Conservation (phyloP, 2,888 invertebrate genomes). For the Pelosia muscerda region DNA sequence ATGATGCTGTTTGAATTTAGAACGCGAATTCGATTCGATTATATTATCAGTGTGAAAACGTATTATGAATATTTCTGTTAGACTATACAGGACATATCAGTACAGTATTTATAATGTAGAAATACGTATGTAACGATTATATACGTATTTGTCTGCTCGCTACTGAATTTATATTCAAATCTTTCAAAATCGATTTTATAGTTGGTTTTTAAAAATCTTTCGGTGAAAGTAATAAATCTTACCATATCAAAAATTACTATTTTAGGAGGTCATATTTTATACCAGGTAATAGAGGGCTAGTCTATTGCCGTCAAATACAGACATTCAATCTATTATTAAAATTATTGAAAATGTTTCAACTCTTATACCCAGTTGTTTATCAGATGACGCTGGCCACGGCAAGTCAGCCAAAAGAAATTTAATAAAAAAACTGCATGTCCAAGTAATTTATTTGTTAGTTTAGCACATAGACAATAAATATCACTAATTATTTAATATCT, state of each 20-base stretch:
- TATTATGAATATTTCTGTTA: slow-evolving; percentile 8
- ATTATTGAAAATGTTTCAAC: not conserved
- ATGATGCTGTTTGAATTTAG: slow-evolving; percentile 28
- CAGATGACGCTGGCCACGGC: not conserved
- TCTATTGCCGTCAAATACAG: no score
- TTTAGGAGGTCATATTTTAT: no score
- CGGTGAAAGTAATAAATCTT: no score
- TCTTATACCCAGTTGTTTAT: not conserved
- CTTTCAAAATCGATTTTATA: no score
- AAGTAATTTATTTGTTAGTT: not conserved
- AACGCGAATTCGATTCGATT: slow-evolving; percentile 40
- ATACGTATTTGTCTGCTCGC: no score
- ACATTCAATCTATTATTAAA: not conserved
- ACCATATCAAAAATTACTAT: no score
- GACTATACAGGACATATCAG: not conserved
- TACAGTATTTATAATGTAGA: not conserved
- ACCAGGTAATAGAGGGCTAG: no score
- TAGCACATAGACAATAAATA: not conserved
- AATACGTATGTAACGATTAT: no score
- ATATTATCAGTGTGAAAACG: slow-evolving; percentile 5
- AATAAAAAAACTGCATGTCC: not conserved
- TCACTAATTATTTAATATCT: not conserved
- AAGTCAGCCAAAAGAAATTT: no score
- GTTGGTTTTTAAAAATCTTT: no score
- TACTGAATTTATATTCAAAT: no score